Base-by-base conservation (phyloP, 2,113 vertebrate genomes). In the Thunnus thynnus region DNA sequence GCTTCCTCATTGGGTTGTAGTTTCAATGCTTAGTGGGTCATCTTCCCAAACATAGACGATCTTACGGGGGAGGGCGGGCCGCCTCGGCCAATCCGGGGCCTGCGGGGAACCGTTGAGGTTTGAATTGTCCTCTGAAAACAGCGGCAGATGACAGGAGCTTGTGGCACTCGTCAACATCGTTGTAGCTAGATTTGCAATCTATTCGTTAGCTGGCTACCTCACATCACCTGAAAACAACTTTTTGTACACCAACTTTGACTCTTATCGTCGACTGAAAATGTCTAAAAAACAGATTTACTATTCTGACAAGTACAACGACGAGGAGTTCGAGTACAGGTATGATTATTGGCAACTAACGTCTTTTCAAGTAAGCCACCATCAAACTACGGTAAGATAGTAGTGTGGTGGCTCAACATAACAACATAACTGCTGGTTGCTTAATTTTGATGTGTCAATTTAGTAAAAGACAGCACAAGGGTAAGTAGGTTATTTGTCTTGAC, bases 271-370 rank as follows among this genome's bases (percentile, higher is more conserved):
- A 62, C 63, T 25, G 16, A 78, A 81, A 13, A 95, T 95, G 94
- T 95, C 95, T 9, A 95, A 95, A 52, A 96, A 94, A 67, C 92
- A 94, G 46, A 96, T 96, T 80, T 94, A 93, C 84, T 96, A 96
- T 46, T 96, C 95, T 4, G 95, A 96, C 74, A 96, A 95, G 74
- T 96, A 96, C 90, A 94, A 76, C 36, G 95, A 96, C 17, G 95
- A 96, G 13, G 93, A 94, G 60, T 95, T 91, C 56, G 95, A 96
- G 73, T 96, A 96, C 91, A 95, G 95, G 95, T 96, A 58, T 32
- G 9, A 17, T 36, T 61, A 5, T 36, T 36, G 36, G 14, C 12
- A 27, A 18, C 17, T 18, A 61, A 61, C 9, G 16, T 17, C 1
- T 61, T 36, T 36, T n/a, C 7, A 62, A 7, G 36, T 41, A 41